Percentiles rank a stretch among this genome's conserved stretches.
These are phyloP conservation scores for Chrysolina oricalcia DNA, from an alignment of 2,888 invertebrate species.

Conservation along the genomic window DNA sequence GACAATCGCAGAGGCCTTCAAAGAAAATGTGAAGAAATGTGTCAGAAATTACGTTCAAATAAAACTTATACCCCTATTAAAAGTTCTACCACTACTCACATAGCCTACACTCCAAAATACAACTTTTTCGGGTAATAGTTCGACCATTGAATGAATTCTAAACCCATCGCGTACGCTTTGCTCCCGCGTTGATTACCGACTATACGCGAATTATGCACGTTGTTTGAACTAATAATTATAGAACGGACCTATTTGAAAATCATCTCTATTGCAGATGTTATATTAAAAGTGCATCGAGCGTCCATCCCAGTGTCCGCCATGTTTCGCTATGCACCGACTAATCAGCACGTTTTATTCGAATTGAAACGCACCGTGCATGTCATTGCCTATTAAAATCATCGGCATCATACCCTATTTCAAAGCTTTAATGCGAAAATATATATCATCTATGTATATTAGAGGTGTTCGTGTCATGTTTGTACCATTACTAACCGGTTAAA, in stretches of 20 bases:
- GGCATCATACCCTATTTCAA: slow-evolving; percentile 64
- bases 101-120: not conserved
- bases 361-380: slow-evolving; percentile 68
- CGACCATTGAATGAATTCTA: not conserved
- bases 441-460: slow-evolving; percentile 56
- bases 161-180: not conserved
- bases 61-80: not conserved
- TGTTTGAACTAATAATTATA: slow-evolving; percentile 67
- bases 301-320: slow-evolving; percentile 62
- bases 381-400: slow-evolving; percentile 71
- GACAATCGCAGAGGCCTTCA: too few species aligned
- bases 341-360: slow-evolving; percentile 70
- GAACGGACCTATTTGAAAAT: slow-evolving; percentile 62
- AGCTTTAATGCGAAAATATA: slow-evolving; percentile 67
- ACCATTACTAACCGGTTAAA: slow-evolving; percentile 40
- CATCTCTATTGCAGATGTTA: slow-evolving; percentile 52
- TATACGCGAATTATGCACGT: slow-evolving; percentile 57
- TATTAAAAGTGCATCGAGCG: slow-evolving; percentile 63
- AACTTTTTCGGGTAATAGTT: not conserved
- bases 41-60: too few species aligned
- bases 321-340: slow-evolving; percentile 65
- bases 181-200: slow-evolving; percentile 26
- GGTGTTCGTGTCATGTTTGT: slow-evolving; percentile 62
- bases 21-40: too few species aligned
- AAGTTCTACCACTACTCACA: not conserved